A percentile compares a stretch with the other conserved stretches of the same genome.
phyloP scores from a whole-genome alignment of 2,888 invertebrate species.

The Metallyticus violacea region DNA sequence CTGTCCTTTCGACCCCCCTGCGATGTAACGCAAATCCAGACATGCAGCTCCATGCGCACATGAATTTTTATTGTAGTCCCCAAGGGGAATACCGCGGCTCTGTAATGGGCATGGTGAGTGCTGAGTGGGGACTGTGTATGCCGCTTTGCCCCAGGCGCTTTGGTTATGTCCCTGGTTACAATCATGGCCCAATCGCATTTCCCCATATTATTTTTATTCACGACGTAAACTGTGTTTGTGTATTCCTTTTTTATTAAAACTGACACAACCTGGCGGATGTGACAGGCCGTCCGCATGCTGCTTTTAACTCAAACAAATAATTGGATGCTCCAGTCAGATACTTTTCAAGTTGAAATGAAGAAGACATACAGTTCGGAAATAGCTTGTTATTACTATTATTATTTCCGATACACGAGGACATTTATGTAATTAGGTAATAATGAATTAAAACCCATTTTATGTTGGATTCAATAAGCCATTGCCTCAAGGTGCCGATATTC shows the following conservation, averaged over 20 bases:
- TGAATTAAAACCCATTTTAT: no score
- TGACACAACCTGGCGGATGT: no score
- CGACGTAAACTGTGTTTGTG: background rate
- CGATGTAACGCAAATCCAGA: background rate
- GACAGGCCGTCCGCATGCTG: no score
- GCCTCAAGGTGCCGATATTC: no score
- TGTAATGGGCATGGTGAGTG: background rate
- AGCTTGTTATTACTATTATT: no score
- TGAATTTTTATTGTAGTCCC: background rate
- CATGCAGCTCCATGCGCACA: background rate
- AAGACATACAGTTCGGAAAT: no score
- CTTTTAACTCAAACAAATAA: no score
- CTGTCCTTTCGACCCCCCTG: background rate
- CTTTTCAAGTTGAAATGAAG: no score
- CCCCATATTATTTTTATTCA: background rate
- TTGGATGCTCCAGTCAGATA: no score
- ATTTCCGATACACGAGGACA: no score
- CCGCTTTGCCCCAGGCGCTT: background rate
- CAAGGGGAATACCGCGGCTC: background rate
- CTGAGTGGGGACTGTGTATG: background rate
- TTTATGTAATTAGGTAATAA: no score
- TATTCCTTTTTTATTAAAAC: background rate
- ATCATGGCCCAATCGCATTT: background rate
- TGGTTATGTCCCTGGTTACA: background rate
- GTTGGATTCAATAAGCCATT: no score